Evolutionary conservation across 1,140 invertebrate species (phyloP).

Genomic region (Pseudoatta argentina): DNA sequence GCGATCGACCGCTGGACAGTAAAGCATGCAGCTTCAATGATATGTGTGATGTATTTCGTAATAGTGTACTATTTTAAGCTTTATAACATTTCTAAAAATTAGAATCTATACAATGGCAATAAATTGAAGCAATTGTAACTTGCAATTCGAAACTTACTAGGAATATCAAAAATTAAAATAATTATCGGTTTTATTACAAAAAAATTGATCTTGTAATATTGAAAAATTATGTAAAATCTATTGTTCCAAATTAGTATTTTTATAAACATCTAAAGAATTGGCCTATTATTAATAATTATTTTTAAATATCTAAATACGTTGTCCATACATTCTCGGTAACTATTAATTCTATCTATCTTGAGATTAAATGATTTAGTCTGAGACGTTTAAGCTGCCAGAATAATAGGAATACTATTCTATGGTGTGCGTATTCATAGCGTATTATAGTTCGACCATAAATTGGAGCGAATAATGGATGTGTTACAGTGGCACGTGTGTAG

Average conservation of each 20-base stretch:
- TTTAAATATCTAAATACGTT: too few species aligned
- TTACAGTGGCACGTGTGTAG: conserved; percentile 40
- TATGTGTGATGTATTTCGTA: not conserved
- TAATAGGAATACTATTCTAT: conserved; percentile 41
- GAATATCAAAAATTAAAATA: not conserved
- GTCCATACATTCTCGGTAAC: not conserved
- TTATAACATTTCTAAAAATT: not conserved
- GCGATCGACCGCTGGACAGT: conserved; percentile 57
- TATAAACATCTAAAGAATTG: not conserved
- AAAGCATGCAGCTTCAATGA: not conserved
- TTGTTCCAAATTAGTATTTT: not conserved
- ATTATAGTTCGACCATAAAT: conserved; percentile 52
- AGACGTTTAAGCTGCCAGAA: conserved; percentile 22
- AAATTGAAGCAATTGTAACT: not conserved
- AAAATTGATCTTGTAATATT: not conserved
- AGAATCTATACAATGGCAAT: not conserved
- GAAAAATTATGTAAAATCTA: not conserved
- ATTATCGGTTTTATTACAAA: not conserved
- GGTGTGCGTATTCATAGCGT: conserved; percentile 41
- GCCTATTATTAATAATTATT: not conserved
- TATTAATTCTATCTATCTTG: not conserved
- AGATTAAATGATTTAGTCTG: conserved; percentile 15
- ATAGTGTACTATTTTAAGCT: not conserved
- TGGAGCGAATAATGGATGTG: conserved; percentile 46
- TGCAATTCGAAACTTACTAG: not conserved